phyloP scores from a whole-genome alignment of 2,888 invertebrate species.

The Caenorhabditis sp. region DNA sequence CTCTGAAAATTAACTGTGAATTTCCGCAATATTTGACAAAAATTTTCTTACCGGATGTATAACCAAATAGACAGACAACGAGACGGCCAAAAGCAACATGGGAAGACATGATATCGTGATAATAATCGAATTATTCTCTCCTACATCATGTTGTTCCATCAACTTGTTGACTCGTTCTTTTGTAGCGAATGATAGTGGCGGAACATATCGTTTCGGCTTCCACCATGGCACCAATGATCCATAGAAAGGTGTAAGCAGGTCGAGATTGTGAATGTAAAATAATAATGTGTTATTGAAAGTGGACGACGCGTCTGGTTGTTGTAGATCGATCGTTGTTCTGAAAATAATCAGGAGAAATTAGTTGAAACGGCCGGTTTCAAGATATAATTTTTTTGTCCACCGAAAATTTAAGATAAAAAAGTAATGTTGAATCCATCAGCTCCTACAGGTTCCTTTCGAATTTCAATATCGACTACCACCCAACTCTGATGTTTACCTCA shows the following conservation, averaged over 20 bases:
- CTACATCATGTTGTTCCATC: background rate
- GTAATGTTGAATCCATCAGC: too few species aligned
- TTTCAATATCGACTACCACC: too few species aligned
- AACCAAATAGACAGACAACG: slow-evolving; percentile 24
- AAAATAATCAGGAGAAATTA: background rate
- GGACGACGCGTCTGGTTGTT: background rate
- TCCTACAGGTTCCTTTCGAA: too few species aligned
- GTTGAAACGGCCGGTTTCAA: background rate
- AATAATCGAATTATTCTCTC: background rate
- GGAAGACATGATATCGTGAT: slow-evolving; percentile 14
- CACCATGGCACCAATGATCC: background rate
- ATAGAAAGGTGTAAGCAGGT: background rate
- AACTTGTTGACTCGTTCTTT: background rate
- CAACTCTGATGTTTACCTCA: background rate
- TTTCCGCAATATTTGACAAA: background rate
- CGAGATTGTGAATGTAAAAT: background rate
- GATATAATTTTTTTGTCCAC: background rate
- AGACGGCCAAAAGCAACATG: slow-evolving; percentile 18
- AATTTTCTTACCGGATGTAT: slow-evolving; percentile 20
- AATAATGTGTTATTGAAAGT: background rate
- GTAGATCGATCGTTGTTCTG: background rate
- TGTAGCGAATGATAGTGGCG: too few species aligned
- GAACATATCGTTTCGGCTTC: slow-evolving; percentile 9
- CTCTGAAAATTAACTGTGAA: slow-evolving; percentile 12
- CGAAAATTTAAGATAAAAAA: background rate